These are phyloP conservation scores for Druon quercuslanigerum DNA, from an alignment of 1,140 invertebrate species.

Conservation along the genomic window DNA sequence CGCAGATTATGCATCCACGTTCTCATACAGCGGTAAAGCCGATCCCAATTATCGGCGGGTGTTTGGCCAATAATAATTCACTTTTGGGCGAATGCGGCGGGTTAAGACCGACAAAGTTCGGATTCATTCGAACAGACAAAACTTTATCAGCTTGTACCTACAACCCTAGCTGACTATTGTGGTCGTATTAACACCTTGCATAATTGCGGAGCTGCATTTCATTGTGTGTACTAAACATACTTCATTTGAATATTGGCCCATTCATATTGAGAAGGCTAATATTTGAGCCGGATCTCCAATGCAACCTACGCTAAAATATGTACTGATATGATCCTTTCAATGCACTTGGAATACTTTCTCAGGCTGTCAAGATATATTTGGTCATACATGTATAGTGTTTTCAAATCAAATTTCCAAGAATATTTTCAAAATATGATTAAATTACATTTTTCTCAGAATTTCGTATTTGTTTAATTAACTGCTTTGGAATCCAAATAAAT, in stretches of 20 bases:
- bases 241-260: conserved; percentile 73
- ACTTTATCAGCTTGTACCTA: conserved; percentile 60
- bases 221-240: conserved; percentile 67
- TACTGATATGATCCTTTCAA: conserved; percentile 40
- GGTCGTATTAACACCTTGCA: conserved; percentile 73
- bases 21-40: conserved; percentile 51
- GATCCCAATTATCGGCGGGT: conserved; percentile 63
- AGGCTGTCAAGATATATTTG: conserved; percentile 60
- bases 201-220: conserved; percentile 66
- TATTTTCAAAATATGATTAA: too few species aligned
- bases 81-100: conserved; percentile 39
- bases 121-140: conserved; percentile 55
- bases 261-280: conserved; percentile 68
- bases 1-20: conserved; percentile 35
- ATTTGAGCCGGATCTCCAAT: conserved; percentile 57
- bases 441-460: too few species aligned
- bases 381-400: too few species aligned
- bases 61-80: conserved; percentile 61
- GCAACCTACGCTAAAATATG: conserved; percentile 19
- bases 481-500: too few species aligned
- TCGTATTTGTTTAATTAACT: too few species aligned
- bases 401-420: too few species aligned
- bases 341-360: conserved; percentile 56
- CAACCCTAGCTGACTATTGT: conserved; percentile 69
- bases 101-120: conserved; percentile 52